Evolutionary conservation across 1,140 invertebrate genomes (phyloP).

Genomic region (Micrasema longulum): DNA sequence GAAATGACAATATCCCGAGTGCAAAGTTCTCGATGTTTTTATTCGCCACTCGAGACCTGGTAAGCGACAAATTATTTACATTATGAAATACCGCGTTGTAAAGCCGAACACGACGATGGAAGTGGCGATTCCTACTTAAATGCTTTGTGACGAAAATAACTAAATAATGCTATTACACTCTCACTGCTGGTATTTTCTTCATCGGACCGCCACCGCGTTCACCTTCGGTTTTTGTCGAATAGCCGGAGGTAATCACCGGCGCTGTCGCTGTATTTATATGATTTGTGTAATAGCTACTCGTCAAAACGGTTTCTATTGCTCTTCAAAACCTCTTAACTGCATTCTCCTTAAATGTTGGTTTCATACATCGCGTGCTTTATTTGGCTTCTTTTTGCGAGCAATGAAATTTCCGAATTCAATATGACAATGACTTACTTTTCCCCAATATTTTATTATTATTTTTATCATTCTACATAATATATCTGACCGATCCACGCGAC

Average conservation of each 20-base stretch:
- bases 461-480: not conserved
- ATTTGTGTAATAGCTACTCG: too few species aligned
- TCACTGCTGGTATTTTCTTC: not conserved
- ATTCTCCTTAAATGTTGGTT: too few species aligned
- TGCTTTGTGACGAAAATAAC: conserved; percentile 18
- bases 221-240: not conserved
- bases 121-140: conserved; percentile 2
- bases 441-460: not conserved
- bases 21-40: conserved; percentile 15
- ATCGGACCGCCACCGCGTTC: conserved; percentile 10
- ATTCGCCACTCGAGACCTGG: conserved; percentile 17
- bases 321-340: too few species aligned
- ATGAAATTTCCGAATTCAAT: too few species aligned
- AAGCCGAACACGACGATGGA: not conserved
- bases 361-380: too few species aligned
- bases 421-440: not conserved
- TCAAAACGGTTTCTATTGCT: too few species aligned
- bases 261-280: too few species aligned
- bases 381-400: too few species aligned
- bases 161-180: not conserved
- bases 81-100: conserved; percentile 11
- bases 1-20: conserved; percentile 6
- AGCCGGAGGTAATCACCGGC: conserved; percentile 3
- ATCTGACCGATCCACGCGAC: not conserved
- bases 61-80: conserved; percentile 26